Evolutionary conservation across 35 echinoderm and acorn worm genomes (phyloP), one percentile per base, ranked within the genome.

Genomic region (Amphiura filiformis): DNA sequence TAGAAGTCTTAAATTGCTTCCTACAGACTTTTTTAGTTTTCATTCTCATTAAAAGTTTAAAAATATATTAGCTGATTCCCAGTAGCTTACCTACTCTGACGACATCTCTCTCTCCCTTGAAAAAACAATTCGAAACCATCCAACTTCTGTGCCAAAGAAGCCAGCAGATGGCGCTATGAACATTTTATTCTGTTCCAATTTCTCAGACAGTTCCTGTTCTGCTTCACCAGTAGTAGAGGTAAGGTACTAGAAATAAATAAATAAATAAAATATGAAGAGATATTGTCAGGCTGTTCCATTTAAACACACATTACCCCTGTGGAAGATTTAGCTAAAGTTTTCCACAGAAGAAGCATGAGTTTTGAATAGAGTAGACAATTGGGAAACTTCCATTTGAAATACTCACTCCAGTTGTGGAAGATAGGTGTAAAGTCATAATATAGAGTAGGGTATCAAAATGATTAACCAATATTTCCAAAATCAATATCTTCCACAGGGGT

Each of bases 91-190:
- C 65, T 11, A 52, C 44, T 52, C 20, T 52, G 20, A 7, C 7
- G 20, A 20, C 20, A 11, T 52, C 44, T 1, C 47, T 40, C 1
- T 40, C 1, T 79, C 47, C 76, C 65, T 37, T 18, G 88, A 65
- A 83, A 90, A 90, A 32, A 90, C 65, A 44, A 90, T 90, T n/a
- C 88, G 80, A 36, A 90, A 90, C 88, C 88, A 90, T n/a, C 88
- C 88, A n/a, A 36, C 52, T 76, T 90, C 88, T 38, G 76, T 65
- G 20, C 38, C 26, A 33, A 22, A 38, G 42, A 90, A 90, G 37
- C 36, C 81, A 20, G 34, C 17, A 39, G 80, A 76, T n/a, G 88
- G 65, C 14, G 32, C 38, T 22, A 90, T 56, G n/a, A 75, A 38
- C 1, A 90, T 31, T 12, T 81, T 80, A 18, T 81, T 52, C 37